Conservation (phyloP, 2,888 invertebrate genomes). For the Chouioia cunea region DNA sequence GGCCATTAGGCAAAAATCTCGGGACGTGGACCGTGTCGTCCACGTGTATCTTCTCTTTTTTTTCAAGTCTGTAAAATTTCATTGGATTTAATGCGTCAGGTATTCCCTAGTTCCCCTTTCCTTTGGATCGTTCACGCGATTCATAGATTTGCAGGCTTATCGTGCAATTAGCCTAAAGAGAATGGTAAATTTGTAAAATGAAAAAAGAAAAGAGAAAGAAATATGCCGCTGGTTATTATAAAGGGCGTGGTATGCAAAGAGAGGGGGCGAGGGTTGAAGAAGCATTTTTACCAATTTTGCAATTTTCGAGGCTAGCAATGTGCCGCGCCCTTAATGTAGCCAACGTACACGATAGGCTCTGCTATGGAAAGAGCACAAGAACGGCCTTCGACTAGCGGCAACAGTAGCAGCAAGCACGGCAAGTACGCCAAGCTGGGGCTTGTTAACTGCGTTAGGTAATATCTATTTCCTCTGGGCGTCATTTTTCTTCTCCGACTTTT, state of each 20-base stretch:
- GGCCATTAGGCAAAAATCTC: neutral
- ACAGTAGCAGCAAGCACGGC: no score
- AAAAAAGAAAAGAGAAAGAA: constrained; percentile 1
- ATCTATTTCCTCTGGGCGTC: constrained; percentile 65
- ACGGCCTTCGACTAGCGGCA: constrained; percentile 46
- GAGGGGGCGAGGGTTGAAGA: constrained; percentile 23
- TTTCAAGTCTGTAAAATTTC: no score
- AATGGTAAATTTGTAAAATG: constrained; percentile 12
- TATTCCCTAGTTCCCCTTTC: no score
- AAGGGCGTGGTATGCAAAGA: constrained; percentile 20
- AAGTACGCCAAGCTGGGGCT: constrained; percentile 52
- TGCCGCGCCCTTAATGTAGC: constrained; percentile 58
- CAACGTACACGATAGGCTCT: constrained; percentile 17
- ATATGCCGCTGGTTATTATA: constrained; percentile 4
- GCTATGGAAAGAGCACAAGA: constrained; percentile 25
- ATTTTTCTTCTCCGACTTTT: constrained; percentile 53
- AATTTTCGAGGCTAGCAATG: constrained; percentile 54
- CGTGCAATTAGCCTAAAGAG: constrained; percentile 33
- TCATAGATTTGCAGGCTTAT: constrained; percentile 30
- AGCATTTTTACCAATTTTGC: constrained; percentile 58
- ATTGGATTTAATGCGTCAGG: no score
- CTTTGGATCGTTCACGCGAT: constrained; percentile 30
- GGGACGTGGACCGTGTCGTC: neutral
- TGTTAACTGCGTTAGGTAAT: constrained; percentile 63
- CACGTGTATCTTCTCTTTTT: constrained; percentile 20